Percentiles rank a stretch among this genome's conserved stretches.
phyloP scores from a whole-genome alignment of 2,888 invertebrate genomes.

The Pterostichus niger region DNA sequence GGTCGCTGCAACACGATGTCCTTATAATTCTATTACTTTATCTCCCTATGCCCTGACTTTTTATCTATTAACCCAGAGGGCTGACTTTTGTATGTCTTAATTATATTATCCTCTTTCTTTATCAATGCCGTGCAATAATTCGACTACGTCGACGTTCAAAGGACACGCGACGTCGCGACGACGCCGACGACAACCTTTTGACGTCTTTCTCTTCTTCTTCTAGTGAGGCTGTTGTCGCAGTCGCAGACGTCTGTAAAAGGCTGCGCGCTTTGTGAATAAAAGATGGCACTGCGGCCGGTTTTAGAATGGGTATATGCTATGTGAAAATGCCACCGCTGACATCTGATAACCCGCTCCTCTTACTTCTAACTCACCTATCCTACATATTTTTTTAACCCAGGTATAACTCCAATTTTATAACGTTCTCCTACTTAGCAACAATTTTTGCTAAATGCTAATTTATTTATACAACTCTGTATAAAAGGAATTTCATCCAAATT shows the following conservation, averaged over 20 bases:
- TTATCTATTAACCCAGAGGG: constrained; percentile 76
- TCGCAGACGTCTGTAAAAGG: constrained; percentile 38
- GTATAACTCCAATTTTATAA: no score
- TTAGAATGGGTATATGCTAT: constrained; percentile 2
- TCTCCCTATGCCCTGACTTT: constrained; percentile 71
- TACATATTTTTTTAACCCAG: no score
- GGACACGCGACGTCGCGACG: constrained; percentile 57
- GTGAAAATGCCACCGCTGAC: constrained; percentile 40
- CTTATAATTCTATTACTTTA: constrained; percentile 75
- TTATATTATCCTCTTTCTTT: constrained; percentile 74
- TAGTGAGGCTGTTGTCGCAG: constrained; percentile 11
- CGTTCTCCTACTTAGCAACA: no score
- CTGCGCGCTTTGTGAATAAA: constrained; percentile 57
- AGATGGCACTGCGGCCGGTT: constrained; percentile 50
- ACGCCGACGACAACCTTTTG: constrained; percentile 50
- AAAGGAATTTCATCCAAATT: no score
- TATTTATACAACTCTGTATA: no score
- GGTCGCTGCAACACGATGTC: constrained; percentile 71
- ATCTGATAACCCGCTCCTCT: constrained; percentile 37
- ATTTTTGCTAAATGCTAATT: no score
- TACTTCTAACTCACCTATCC: background rate
- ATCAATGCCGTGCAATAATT: constrained; percentile 63
- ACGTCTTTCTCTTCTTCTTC: constrained; percentile 42
- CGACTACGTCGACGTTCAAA: constrained; percentile 54
- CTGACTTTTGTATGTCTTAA: constrained; percentile 76